Conservation (phyloP, 2,113 vertebrate genomes). For the Megaptera novaeangliae region DNA sequence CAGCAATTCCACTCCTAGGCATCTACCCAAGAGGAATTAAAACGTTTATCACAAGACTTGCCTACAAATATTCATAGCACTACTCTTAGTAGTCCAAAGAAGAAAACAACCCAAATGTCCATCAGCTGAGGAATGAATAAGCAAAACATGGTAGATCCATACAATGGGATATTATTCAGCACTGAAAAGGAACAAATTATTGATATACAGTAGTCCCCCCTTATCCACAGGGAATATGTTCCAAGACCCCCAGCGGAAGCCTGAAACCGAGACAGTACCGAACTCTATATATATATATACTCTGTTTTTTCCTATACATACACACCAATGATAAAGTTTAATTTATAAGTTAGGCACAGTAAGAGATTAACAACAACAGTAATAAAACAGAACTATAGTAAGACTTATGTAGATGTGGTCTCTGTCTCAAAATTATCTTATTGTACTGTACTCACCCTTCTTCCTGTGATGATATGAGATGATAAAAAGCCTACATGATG, state of each 20-base stretch:
- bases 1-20: not conserved
- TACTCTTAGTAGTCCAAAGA: not conserved
- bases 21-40: not conserved
- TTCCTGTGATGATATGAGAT: not conserved
- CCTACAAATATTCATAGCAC: not conserved
- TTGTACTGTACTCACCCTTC: not conserved
- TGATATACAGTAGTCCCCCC: not conserved
- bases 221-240: not conserved
- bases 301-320: not conserved
- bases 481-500: not conserved
- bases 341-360: not conserved
- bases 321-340: not conserved
- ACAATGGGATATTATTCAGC: not conserved
- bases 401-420: not conserved
- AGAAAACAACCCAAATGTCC: not conserved
- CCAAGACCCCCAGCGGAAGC: not conserved
- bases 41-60: not conserved
- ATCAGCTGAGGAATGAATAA: not conserved
- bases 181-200: not conserved
- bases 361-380: not conserved
- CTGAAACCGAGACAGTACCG: not conserved
- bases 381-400: not conserved
- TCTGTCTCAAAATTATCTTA: not conserved
- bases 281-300: not conserved
- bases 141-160: not conserved